phyloP scores from a whole-genome alignment of 2,797 vertebrate species.

The Leucoraja ocellata region DNA sequence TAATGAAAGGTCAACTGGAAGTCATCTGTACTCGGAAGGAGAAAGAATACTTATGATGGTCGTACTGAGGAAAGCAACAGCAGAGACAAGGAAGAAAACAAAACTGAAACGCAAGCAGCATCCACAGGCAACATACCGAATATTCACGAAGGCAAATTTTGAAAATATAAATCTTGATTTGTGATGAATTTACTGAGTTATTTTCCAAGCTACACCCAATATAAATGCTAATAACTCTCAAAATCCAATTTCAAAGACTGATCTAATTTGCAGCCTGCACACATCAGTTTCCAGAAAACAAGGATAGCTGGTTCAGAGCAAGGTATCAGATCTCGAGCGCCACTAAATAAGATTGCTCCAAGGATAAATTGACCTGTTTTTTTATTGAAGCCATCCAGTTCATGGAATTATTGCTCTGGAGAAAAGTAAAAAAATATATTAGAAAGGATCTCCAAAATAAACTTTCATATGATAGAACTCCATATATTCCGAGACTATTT shows the following conservation, averaged over 20 bases:
- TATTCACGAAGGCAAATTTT: background rate
- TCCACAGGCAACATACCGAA: background rate
- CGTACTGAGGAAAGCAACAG: background rate
- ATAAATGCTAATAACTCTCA: slow-evolving; percentile 25
- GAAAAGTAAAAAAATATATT: background rate
- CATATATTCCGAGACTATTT: background rate
- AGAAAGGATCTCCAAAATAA: background rate
- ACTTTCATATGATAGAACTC: background rate
- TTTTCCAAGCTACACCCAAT: background rate
- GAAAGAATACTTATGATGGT: background rate
- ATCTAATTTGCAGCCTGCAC: slow-evolving; percentile 14
- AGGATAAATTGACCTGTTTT: background rate
- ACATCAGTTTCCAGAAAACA: background rate
- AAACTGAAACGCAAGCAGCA: background rate
- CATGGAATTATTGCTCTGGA: background rate
- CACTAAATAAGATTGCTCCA: background rate
- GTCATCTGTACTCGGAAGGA: background rate
- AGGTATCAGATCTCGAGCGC: background rate
- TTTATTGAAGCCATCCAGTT: background rate
- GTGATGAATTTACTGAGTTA: background rate
- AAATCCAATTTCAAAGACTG: slow-evolving; percentile 24
- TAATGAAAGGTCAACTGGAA: background rate
- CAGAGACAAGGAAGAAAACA: background rate
- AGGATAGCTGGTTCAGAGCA: background rate
- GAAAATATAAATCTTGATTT: slow-evolving; percentile 22